phyloP scores from a whole-genome alignment of 37 sponge, comb jelly and placozoan genomes.

The Dysidea cf. avara region DNA sequence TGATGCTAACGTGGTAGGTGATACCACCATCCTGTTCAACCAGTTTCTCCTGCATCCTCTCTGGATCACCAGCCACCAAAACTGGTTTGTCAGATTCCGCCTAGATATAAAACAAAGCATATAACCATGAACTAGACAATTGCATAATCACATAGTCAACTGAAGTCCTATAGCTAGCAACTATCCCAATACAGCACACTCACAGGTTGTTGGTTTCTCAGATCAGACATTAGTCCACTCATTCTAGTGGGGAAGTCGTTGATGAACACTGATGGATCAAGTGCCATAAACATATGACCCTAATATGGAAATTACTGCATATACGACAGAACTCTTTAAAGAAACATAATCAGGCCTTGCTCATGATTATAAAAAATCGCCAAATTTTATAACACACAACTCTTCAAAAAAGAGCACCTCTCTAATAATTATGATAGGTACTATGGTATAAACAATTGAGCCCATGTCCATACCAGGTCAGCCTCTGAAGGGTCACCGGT shows the following conservation, averaged over 20 bases:
- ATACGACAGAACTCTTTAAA: too few species aligned
- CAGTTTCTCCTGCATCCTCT: slow-evolving; percentile 41
- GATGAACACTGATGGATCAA: slow-evolving; percentile 82
- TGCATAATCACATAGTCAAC: too few species aligned
- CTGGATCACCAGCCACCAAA: slow-evolving; percentile 90
- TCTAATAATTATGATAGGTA: too few species aligned
- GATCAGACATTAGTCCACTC: slow-evolving; percentile 64
- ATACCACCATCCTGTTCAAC: slow-evolving; percentile 68
- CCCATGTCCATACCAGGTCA: too few species aligned
- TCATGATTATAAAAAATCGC: too few species aligned
- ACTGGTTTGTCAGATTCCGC: slow-evolving; percentile 70
- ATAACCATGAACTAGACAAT: background rate
- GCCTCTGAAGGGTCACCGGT: too few species aligned
- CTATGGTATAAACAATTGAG: too few species aligned
- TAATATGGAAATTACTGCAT: too few species aligned
- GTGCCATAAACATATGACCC: slow-evolving; percentile 89
- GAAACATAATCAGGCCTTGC: too few species aligned
- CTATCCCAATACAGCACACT: slow-evolving; percentile 8
- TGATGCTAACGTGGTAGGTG: slow-evolving; percentile 62
- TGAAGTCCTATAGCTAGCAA: too few species aligned
- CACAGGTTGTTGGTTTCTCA: slow-evolving; percentile 77
- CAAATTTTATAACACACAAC: too few species aligned
- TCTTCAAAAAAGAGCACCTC: too few species aligned
- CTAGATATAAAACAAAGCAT: slow-evolving; percentile 10
- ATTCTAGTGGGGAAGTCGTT: slow-evolving; percentile 67